Evolutionary conservation across 2,888 invertebrate species (phyloP).

Genomic region (Sphaerophoria rueppellii): DNA sequence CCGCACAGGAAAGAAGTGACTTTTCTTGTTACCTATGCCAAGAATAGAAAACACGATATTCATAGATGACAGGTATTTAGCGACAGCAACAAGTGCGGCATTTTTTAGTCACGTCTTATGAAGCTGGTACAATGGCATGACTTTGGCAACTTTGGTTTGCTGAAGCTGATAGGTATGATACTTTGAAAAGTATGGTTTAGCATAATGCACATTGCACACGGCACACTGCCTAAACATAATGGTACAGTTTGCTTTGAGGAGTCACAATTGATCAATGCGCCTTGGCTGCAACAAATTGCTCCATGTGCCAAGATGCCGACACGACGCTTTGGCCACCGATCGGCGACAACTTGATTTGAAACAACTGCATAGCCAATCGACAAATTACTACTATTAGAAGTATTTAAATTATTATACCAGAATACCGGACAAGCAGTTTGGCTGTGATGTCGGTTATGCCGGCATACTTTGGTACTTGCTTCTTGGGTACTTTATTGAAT

Average conservation of each 20-base stretch:
- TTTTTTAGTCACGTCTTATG: conserved; percentile 67
- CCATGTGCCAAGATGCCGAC: conserved; percentile 28
- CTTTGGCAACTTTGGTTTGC: conserved; percentile 25
- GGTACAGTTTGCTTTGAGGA: conserved; percentile 40
- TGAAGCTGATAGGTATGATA: background rate
- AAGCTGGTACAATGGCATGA: conserved; percentile 11
- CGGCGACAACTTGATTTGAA: conserved; percentile 72
- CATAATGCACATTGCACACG: conserved; percentile 13
- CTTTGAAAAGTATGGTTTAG: conserved; percentile 35
- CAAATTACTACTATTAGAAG: conserved; percentile 65
- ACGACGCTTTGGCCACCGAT: conserved; percentile 18
- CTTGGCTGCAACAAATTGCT: conserved; percentile 53
- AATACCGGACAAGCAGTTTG: conserved; percentile 15
- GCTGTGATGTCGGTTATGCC: conserved; percentile 42
- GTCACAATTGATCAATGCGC: conserved; percentile 51
- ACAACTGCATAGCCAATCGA: conserved; percentile 66
- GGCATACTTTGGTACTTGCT: conserved; percentile 37
- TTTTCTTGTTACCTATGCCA: conserved; percentile 57
- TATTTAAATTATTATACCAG: conserved; percentile 47
- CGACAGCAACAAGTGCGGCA: conserved; percentile 60
- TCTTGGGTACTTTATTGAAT: conserved; percentile 43
- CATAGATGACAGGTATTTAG: conserved; percentile 71
- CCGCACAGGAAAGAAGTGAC: conserved; percentile 37
- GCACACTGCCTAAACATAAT: conserved; percentile 48
- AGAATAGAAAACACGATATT: conserved; percentile 60